phyloP scores from a whole-genome alignment of 1,140 invertebrate genomes.

The Hermetia illucens region DNA sequence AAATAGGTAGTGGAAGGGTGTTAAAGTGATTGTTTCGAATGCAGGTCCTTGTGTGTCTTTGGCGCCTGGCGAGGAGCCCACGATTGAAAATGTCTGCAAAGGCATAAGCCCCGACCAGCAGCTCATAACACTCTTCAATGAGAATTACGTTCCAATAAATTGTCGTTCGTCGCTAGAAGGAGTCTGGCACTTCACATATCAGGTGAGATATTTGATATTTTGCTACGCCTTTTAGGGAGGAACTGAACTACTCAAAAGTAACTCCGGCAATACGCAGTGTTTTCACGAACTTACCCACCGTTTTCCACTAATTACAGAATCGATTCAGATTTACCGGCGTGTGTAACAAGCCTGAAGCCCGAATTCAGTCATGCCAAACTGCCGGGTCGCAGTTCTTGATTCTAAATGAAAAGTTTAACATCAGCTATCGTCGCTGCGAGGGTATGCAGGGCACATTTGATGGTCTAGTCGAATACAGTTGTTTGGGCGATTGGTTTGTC shows the following conservation, averaged over 20 bases:
- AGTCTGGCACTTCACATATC: conserved; percentile 90
- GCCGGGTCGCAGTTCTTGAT: conserved; percentile 92
- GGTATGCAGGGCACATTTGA: conserved; percentile 72
- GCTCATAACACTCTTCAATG: conserved; percentile 73
- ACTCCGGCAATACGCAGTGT: neutral
- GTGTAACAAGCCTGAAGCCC: conserved; percentile 71
- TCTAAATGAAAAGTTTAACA: conserved; percentile 93
- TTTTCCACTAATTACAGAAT: conserved; percentile 36
- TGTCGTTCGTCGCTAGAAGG: conserved; percentile 86
- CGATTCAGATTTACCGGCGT: conserved; percentile 82
- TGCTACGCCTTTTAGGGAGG: neutral
- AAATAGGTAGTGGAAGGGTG: neutral
- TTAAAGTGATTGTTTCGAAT: neutral
- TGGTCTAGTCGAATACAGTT: conserved; percentile 84
- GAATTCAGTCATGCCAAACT: conserved; percentile 87
- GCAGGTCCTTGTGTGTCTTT: conserved; percentile 53
- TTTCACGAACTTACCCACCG: conserved; percentile 3
- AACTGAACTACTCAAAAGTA: neutral
- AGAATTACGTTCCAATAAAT: conserved; percentile 83
- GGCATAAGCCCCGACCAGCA: conserved; percentile 62
- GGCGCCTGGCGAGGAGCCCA: conserved; percentile 42
- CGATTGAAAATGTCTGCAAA: conserved; percentile 61
- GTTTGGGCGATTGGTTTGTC: conserved; percentile 89
- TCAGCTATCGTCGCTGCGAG: conserved; percentile 80
- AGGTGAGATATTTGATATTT: conserved; percentile 33